phyloP scores from a whole-genome alignment of 2,113 vertebrate species.

The Triplophysa siluroides region DNA sequence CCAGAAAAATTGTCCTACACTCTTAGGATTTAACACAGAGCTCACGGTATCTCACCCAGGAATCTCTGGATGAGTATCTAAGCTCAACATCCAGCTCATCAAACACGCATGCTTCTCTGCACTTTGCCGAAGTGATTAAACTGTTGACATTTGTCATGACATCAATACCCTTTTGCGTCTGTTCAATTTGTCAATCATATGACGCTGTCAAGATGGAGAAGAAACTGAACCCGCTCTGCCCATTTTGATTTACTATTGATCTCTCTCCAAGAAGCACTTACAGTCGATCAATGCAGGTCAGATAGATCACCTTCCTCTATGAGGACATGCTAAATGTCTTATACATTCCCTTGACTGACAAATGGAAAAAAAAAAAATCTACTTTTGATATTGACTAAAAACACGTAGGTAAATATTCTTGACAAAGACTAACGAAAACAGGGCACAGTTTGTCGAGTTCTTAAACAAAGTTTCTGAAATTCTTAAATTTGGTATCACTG shows the following conservation, averaged over 20 bases:
- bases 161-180: neutral
- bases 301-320: neutral
- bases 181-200: neutral
- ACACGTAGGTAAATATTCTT: neutral
- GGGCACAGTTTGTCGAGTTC: neutral
- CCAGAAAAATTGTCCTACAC: too few species aligned
- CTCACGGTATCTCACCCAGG: too few species aligned
- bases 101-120: neutral
- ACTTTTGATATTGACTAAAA: neutral
- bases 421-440: neutral
- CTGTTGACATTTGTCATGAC: neutral
- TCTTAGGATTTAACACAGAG: too few species aligned
- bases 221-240: neutral
- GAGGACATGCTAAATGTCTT: constrained; percentile 5
- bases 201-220: neutral
- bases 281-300: constrained; percentile 16
- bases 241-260: constrained; percentile 25
- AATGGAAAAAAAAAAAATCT: constrained; percentile 4
- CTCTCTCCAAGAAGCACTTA: constrained; percentile 15
- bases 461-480: neutral
- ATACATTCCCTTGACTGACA: neutral
- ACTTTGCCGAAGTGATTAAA: neutral
- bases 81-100: neutral
- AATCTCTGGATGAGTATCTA: neutral
- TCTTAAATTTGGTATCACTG: neutral